phyloP scores from a whole-genome alignment of 2,888 invertebrate genomes.

The Operophtera brumata region DNA sequence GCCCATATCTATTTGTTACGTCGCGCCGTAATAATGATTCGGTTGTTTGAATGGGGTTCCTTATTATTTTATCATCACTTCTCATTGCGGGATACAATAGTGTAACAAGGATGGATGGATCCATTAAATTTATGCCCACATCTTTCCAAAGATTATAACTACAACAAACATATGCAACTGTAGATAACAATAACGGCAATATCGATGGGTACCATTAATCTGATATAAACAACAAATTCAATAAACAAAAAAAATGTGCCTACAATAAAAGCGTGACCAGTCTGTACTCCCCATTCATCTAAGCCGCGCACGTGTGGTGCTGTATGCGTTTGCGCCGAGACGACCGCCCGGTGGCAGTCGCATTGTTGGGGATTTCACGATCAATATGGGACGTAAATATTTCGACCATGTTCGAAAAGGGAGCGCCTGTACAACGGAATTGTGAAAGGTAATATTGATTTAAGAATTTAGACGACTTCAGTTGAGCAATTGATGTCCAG shows the following conservation, averaged over 20 bases:
- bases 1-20: slow-evolving; percentile 33
- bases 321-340: slow-evolving; percentile 43
- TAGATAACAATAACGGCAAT: neutral
- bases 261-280: slow-evolving; percentile 22
- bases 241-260: slow-evolving; percentile 5
- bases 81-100: slow-evolving; percentile 7
- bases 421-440: slow-evolving; percentile 60
- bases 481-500: slow-evolving; percentile 14
- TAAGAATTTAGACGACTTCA: slow-evolving; percentile 17
- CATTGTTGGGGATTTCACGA: slow-evolving; percentile 77
- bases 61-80: slow-evolving; percentile 25
- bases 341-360: slow-evolving; percentile 47
- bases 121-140: neutral
- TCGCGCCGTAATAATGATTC: slow-evolving; percentile 28
- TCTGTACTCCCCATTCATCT: slow-evolving; percentile 27
- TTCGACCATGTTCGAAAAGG: slow-evolving; percentile 75
- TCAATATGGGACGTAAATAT: slow-evolving; percentile 77
- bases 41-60: slow-evolving; percentile 27
- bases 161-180: neutral
- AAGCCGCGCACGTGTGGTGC: slow-evolving; percentile 66
- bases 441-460: slow-evolving; percentile 20
- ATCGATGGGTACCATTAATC: slow-evolving; percentile 7
- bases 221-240: neutral
- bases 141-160: neutral
- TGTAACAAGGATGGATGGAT: slow-evolving; percentile 11